These are phyloP conservation scores for Macropis europaea DNA, from an alignment of 2,888 invertebrate species.

Conservation along the genomic window DNA sequence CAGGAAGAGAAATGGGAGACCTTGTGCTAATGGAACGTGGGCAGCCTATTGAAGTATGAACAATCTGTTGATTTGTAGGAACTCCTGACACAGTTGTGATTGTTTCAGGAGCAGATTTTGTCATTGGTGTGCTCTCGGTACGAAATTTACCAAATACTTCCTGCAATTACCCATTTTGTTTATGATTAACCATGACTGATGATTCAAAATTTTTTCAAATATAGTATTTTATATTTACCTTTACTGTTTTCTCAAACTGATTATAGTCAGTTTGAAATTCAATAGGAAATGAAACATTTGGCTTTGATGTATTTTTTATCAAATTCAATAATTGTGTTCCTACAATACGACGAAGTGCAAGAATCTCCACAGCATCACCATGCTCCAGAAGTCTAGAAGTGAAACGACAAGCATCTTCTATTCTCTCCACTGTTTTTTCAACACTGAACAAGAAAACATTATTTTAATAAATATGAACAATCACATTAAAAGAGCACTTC, in stretches of 20 bases:
- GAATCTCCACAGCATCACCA: slow-evolving; percentile 92
- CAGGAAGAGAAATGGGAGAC: slow-evolving; percentile 85
- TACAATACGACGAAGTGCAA: slow-evolving; percentile 90
- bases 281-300: slow-evolving; percentile 89
- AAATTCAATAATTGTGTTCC: slow-evolving; percentile 88
- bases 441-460: slow-evolving; percentile 80
- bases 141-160: slow-evolving; percentile 88
- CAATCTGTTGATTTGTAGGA: slow-evolving; percentile 77
- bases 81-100: slow-evolving; percentile 80
- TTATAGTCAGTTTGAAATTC: slow-evolving; percentile 91
- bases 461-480: neutral
- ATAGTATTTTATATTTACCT: slow-evolving; percentile 67
- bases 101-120: slow-evolving; percentile 80
- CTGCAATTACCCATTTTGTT: slow-evolving; percentile 70
- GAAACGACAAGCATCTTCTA: slow-evolving; percentile 93
- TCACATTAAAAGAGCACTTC: neutral
- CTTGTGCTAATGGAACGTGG: slow-evolving; percentile 85
- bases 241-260: slow-evolving; percentile 87
- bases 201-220: neutral
- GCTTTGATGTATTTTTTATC: slow-evolving; percentile 90
- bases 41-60: slow-evolving; percentile 82
- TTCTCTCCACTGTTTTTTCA: slow-evolving; percentile 90
- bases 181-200: neutral
- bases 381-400: slow-evolving; percentile 90
- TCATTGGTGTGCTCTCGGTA: slow-evolving; percentile 82